Base-by-base conservation (phyloP, 2,888 invertebrate species). In the Nomada flava region DNA sequence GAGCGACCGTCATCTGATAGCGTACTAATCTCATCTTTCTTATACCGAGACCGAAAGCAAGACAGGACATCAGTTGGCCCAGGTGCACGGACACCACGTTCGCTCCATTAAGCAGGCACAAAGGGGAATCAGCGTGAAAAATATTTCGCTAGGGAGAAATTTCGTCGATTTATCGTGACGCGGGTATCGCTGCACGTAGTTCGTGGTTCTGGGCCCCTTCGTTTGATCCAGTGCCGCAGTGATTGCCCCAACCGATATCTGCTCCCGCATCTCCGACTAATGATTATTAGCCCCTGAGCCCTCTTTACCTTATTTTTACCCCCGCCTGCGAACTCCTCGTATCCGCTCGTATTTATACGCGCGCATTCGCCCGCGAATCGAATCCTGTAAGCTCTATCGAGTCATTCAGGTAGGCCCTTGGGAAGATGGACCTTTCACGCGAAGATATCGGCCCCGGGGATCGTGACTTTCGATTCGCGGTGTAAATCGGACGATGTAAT, bases 161-260 rank as follows among this genome's bases (percentile, higher is more conserved):
- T 77, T 77, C 71, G 82, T 75, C 59, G 82, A 82, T 77, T 77
- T 83, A 81, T 86, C 84, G 80, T 73, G 74, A 81, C 86, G 74
- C 55, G 60, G 67, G 60, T 44, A 81, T 76, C 77, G 53, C 23
- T 50, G 60, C 73, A 64, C 72, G 53, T 57, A 59, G 57, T 76
- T 55, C 29, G 74, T 69, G 79, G 68, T 63, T 50, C 68, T 62
- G 73, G 68, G 67, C 59, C 62, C 63, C 68, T 63, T 71, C 88
- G 87, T 88, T 88, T 88, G 87, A 91, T 91, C 90, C 90, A 90
- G 79, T 85, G 90, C 90, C 90, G 91, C 89, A 87, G 88, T 90
- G 89, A 92, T 91, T 91, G 89, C 89, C 88, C 88, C 88, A 86
- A 86, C 87, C 86, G 90, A 91, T 92, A 91, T 89, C 91, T 89